Evolutionary conservation across 2,888 invertebrate genomes (phyloP), one percentile per base, ranked within the genome.

Genomic region (Brenthis daphne): DNA sequence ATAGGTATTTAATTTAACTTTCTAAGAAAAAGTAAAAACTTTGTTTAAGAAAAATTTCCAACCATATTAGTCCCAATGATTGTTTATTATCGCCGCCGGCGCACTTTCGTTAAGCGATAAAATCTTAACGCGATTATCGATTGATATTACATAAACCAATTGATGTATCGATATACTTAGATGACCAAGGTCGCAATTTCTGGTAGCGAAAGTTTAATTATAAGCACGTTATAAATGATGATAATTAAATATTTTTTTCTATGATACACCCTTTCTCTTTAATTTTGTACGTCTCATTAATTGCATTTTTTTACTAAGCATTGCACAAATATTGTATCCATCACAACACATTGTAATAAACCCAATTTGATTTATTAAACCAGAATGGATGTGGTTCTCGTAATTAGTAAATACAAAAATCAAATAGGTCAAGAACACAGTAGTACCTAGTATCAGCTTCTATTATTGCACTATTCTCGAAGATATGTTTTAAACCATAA

Each of bases 131-230:
- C 29, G 51, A 56, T 65, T 53, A 69, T 67, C 53, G 61, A 55
- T 48, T 57, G 60, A 61, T 43, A 43, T 54, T 54, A 70, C 58
- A 43, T 63, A 63, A 63, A 63, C n/a, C 63, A 51, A 53, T 43
- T 14, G 43, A 14, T 51, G 51, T n/a, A 51, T 53, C 37, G 63
- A 37, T 56, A 11, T 50, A 47, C 50, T 56, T 24, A 64, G 24
- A 63, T 48, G 20, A 65, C 50, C 60, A 69, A 66, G 60, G 61
- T 53, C 61, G 55, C 16, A 51, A 55, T 64, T 64, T 64, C 47
- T 66, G 66, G 64, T 69, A 67, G 57, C 53, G 71, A 71, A 69
- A 71, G 69, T 64, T 54, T 29, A 69, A 71, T 68, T 68, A 65
- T 68, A 60, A n/a, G 53, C 33, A 20, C 50, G 12, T 47, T 6